A percentile compares a stretch with the other conserved stretches of the same genome.
These are phyloP conservation scores for Crypturellus tataupa DNA, from an alignment of 2,797 vertebrate species.

Conservation along the genomic window DNA sequence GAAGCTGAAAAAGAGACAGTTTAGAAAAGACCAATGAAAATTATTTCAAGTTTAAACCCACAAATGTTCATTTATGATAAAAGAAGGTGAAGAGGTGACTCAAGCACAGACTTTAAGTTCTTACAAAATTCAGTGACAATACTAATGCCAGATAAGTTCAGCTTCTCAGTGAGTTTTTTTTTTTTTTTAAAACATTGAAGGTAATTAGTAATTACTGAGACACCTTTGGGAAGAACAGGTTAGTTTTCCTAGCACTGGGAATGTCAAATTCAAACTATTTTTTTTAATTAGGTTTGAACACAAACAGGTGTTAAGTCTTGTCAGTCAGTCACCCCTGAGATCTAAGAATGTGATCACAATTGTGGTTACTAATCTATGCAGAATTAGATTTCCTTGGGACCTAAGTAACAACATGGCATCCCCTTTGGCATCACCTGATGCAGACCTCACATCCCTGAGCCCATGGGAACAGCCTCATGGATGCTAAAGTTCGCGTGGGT, in stretches of 20 bases:
- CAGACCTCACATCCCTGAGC: conserved; percentile 48
- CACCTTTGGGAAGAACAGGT: background rate
- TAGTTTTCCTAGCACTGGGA: background rate
- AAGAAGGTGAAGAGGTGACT: background rate
- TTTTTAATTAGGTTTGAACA: background rate
- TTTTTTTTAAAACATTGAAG: background rate
- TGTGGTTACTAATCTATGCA: background rate
- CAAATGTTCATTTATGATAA: background rate
- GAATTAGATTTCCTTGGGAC: background rate
- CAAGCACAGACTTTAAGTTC: background rate
- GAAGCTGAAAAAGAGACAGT: background rate
- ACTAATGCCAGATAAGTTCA: background rate
- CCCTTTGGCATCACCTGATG: conserved; percentile 57
- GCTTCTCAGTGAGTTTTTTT: background rate
- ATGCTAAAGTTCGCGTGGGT: background rate
- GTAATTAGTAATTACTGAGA: background rate
- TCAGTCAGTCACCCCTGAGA: background rate
- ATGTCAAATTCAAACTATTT: background rate
- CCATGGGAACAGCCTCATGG: conserved; percentile 6
- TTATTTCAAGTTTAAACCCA: background rate
- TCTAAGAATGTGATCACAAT: background rate
- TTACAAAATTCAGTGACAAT: background rate
- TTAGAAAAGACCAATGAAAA: background rate
- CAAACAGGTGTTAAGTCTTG: background rate
- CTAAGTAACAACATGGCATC: conserved; percentile 42